A percentile compares a stretch with the other conserved stretches of the same genome.
These are phyloP conservation scores for Macrotis lagotis DNA, from an alignment of 2,113 vertebrate species.

Conservation along the genomic window DNA sequence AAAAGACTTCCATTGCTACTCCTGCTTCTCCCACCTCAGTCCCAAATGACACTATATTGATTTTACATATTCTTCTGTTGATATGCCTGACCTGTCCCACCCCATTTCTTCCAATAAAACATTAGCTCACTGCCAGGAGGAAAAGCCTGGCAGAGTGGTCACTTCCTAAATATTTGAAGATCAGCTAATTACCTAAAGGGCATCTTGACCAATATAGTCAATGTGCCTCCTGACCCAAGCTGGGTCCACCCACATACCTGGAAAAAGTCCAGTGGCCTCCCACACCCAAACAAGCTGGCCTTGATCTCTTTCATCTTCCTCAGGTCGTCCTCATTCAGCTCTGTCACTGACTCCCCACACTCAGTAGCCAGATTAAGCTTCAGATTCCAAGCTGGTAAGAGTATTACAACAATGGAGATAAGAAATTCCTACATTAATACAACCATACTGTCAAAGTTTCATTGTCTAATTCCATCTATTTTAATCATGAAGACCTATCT, in stretches of 20 bases:
- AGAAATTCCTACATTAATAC: not conserved
- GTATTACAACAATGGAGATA: conserved; percentile 57
- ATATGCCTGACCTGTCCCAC: no score
- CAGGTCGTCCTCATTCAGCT: conserved; percentile 85
- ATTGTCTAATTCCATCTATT: not conserved
- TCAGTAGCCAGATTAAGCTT: conserved; percentile 85
- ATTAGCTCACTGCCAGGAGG: no score
- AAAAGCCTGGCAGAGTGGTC: no score
- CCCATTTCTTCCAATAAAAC: not conserved
- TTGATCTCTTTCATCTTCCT: conserved; percentile 89
- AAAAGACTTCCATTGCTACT: not conserved
- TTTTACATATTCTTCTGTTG: not conserved
- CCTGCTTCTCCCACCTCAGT: not conserved
- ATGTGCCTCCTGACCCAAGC: not conserved
- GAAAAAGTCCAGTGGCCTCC: conserved; percentile 59
- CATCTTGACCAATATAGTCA: not conserved
- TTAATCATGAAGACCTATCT: not conserved
- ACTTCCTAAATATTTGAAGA: conserved; percentile 14
- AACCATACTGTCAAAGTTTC: not conserved
- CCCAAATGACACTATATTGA: not conserved
- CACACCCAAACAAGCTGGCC: conserved; percentile 83
- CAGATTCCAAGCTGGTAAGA: conserved; percentile 86
- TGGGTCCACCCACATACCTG: conserved; percentile 81
- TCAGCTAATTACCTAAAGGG: not conserved
- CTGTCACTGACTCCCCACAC: conserved; percentile 78